Conservation (phyloP, 2,888 invertebrate genomes). For the Tetrapedia diversipes region DNA sequence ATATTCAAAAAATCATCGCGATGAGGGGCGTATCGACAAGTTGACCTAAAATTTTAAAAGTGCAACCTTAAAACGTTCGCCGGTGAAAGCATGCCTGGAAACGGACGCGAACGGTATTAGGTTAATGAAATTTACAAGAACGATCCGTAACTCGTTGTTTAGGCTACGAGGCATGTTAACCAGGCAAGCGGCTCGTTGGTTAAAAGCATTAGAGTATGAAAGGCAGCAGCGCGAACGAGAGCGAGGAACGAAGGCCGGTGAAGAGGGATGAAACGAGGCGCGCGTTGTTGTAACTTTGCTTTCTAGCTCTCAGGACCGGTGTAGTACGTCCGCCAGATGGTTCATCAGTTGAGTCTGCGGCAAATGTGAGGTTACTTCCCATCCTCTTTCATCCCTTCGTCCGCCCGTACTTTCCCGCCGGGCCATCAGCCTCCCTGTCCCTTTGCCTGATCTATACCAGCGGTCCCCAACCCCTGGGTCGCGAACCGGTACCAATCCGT, state of each 20-base stretch:
- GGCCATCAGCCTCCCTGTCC: constrained; percentile 40
- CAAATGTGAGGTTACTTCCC: constrained; percentile 66
- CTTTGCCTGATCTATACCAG: constrained; percentile 13
- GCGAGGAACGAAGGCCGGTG: constrained; percentile 20
- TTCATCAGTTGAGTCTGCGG: constrained; percentile 70
- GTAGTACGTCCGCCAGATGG: constrained; percentile 63
- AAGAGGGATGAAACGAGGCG: constrained; percentile 51
- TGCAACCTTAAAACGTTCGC: too few relatives aligned
- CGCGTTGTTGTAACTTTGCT: constrained; percentile 69
- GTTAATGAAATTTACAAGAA: constrained; percentile 31
- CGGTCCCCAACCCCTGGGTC: too few relatives aligned
- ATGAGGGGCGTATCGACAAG: too few relatives aligned
- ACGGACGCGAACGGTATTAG: not conserved
- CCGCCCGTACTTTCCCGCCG: constrained; percentile 52
- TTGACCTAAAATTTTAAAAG: too few relatives aligned
- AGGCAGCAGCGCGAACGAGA: constrained; percentile 12
- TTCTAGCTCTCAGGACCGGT: constrained; percentile 64
- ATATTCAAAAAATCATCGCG: too few relatives aligned
- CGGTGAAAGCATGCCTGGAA: not conserved
- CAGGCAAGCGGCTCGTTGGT: constrained; percentile 39
- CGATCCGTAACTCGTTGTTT: constrained; percentile 35
- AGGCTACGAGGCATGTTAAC: constrained; percentile 38
- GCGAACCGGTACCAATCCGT: too few relatives aligned
- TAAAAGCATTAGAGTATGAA: constrained; percentile 62
- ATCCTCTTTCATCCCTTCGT: constrained; percentile 63